Base-by-base conservation (phyloP, 1,140 invertebrate genomes). In the Lerema accius region DNA sequence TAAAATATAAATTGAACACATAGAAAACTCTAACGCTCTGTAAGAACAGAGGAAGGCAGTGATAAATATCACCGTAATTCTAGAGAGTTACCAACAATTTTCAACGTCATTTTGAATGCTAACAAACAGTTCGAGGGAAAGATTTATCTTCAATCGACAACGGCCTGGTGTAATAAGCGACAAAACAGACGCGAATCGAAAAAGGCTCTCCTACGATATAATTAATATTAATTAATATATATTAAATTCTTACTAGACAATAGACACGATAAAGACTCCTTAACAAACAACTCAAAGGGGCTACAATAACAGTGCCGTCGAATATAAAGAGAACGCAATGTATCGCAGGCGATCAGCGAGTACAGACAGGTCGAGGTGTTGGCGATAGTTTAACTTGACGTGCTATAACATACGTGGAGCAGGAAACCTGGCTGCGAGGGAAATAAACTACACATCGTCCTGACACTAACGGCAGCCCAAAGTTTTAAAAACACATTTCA, bases 211-310 rank as follows among this genome's bases (percentile, higher is more conserved):
- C 78, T 83, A 86, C 71, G 62, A 74, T 80, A 82, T 80, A 78
- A 82, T 83, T 76, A 82, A 73, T 79, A 71, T 71, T 67, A 71
- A 71, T 71, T 67, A 71, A 80, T 71, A 80, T 82, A 86, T 88
- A 86, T 86, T 88, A 89, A 86, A 87, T 86, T 87, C 84, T 88
- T 90, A 90, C 82, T 85, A 89, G 73, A 86, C 80, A 87, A 86
- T 87, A 88, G 81, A 88, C 81, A 82, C 79, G 85, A 90, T 90
- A 87, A 86, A 88, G 83, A 87, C 75, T 84, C 74, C 87, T 89
- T 87, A 90, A 90, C 87, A 86, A 88, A 85, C 77, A 90, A 89
- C 83, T 90, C 73, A 89, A 86, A 78, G 78, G 82, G 80, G 80
- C 73, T 82, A 82, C 69, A 40, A 80, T 89, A 90, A 90, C 87